phyloP scores from a whole-genome alignment of 2,888 invertebrate species.

The Phragmatobia fuliginosa region DNA sequence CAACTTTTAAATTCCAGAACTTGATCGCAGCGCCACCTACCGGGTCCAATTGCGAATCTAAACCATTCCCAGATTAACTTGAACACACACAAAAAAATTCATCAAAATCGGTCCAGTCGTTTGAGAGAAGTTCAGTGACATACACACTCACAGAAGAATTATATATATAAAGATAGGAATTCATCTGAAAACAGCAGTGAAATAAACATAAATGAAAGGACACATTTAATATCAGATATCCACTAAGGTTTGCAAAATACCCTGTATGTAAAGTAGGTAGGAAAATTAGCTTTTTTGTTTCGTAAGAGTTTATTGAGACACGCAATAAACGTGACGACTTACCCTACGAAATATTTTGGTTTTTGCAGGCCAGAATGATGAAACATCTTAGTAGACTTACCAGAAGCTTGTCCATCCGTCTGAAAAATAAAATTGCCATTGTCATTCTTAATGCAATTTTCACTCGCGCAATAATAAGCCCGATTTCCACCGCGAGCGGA shows the following conservation, averaged over 20 bases:
- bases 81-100: too few species aligned
- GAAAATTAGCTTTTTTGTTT: neutral
- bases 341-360: neutral
- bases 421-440: constrained; percentile 14
- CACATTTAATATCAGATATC: neutral
- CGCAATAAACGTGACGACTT: neutral
- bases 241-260: neutral
- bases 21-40: too few species aligned
- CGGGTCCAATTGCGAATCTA: too few species aligned
- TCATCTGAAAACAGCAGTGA: neutral
- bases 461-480: too few species aligned
- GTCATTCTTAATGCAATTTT: neutral
- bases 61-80: too few species aligned
- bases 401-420: constrained; percentile 16
- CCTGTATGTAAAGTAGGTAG: neutral
- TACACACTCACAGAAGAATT: too few species aligned
- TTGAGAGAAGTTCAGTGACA: too few species aligned
- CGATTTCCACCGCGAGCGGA: too few species aligned
- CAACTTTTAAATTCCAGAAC: too few species aligned
- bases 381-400: constrained; percentile 9
- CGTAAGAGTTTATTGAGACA: neutral
- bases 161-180: too few species aligned
- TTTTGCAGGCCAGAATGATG: neutral
- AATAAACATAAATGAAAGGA: neutral
- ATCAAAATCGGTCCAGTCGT: too few species aligned